These are phyloP conservation scores for Seriola quinqueradiata DNA, from an alignment of 2,113 vertebrate species.

Conservation along the genomic window DNA sequence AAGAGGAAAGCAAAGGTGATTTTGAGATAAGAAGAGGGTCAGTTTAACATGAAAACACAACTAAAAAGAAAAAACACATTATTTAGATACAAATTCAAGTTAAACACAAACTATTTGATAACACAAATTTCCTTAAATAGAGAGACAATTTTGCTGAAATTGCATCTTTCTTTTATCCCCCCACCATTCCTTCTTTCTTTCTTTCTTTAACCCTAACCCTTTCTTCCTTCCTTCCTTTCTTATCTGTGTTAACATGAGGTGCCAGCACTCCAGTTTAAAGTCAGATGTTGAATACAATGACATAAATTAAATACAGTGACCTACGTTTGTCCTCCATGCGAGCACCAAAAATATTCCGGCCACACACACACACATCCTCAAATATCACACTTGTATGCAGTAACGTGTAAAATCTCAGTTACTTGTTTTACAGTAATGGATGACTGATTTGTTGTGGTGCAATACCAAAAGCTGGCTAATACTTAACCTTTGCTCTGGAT, in stretches of 20 bases:
- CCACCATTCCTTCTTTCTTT: background rate
- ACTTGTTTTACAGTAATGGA: background rate
- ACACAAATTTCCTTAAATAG: background rate
- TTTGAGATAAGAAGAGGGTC: too few species aligned
- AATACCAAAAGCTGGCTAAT: background rate
- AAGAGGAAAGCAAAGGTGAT: too few species aligned
- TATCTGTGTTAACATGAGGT: background rate
- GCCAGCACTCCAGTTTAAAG: background rate
- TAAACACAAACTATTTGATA: background rate
- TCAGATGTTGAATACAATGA: background rate
- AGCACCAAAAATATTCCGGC: background rate
- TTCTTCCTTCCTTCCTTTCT: background rate
- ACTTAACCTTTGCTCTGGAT: constrained; percentile 43
- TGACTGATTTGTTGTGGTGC: constrained; percentile 18
- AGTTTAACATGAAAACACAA: too few species aligned
- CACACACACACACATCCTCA: background rate
- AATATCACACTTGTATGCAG: background rate
- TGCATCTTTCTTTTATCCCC: background rate
- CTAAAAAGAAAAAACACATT: background rate
- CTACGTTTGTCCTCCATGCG: background rate
- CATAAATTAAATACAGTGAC: background rate
- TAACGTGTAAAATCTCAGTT: background rate
- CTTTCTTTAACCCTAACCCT: background rate
- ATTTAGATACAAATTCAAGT: too few species aligned
- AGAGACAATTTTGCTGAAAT: background rate